Evolutionary conservation across 2,113 vertebrate genomes (phyloP).

Genomic region (Bufo bufo): DNA sequence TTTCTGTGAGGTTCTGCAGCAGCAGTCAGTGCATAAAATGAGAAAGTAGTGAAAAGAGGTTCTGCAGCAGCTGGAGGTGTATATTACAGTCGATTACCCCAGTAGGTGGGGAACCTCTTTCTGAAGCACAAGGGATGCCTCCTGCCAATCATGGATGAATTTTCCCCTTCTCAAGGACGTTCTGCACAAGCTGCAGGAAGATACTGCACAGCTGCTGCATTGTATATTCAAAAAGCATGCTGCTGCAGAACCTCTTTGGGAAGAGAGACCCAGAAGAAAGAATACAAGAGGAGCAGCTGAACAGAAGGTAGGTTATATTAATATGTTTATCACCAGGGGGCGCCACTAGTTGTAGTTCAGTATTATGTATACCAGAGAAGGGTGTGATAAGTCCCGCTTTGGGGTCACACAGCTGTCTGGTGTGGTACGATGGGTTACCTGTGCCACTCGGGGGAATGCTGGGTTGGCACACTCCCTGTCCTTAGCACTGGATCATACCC

Average conservation of each 20-base stretch:
- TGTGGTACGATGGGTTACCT: background rate
- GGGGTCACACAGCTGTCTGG: background rate
- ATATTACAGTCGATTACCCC: background rate
- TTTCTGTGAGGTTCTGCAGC: background rate
- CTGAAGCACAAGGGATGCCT: background rate
- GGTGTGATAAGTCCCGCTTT: background rate
- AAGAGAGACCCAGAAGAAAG: background rate
- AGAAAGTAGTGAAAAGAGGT: background rate
- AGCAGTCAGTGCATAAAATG: background rate
- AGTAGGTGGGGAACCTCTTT: background rate
- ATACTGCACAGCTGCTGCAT: too few relatives aligned
- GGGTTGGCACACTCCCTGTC: background rate
- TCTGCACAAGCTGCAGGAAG: background rate
- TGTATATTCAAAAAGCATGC: background rate
- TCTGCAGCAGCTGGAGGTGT: background rate
- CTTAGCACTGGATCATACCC: background rate
- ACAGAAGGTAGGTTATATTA: too few relatives aligned
- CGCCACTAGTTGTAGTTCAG: background rate
- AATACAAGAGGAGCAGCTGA: too few relatives aligned
- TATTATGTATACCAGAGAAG: background rate
- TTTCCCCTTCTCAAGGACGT: background rate
- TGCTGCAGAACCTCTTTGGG: background rate
- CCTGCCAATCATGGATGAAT: background rate
- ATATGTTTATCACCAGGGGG: background rate
- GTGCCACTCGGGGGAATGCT: background rate